phyloP scores from a whole-genome alignment of 1,140 invertebrate genomes.

The Apis cerana region DNA sequence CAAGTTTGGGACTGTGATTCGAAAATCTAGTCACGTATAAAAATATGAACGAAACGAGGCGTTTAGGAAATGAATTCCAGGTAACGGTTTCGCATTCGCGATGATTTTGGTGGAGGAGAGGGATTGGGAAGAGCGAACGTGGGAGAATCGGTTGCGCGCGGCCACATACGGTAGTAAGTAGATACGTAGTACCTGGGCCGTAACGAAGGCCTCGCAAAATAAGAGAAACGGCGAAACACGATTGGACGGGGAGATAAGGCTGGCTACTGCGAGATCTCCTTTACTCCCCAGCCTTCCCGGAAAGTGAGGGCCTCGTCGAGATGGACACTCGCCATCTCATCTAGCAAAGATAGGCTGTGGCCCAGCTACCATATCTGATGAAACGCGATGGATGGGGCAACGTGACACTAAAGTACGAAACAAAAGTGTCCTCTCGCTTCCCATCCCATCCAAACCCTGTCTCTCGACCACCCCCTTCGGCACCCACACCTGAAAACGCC shows the following conservation, averaged over 20 bases:
- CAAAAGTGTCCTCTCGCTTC: constrained; percentile 63
- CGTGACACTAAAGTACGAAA: constrained; percentile 63
- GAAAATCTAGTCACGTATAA: neutral
- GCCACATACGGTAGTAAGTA: constrained; percentile 41
- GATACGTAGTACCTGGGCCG: constrained; percentile 38
- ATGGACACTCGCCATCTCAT: constrained; percentile 70
- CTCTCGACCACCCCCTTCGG: constrained; percentile 40
- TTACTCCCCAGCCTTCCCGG: constrained; percentile 67
- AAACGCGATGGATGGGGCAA: constrained; percentile 65
- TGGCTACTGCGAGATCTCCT: constrained; percentile 68
- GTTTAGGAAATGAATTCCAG: neutral
- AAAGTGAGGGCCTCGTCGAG: constrained; percentile 64
- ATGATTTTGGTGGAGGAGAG: neutral
- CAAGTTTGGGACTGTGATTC: neutral
- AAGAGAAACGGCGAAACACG: constrained; percentile 65
- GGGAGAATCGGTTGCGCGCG: neutral
- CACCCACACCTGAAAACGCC: constrained; percentile 43
- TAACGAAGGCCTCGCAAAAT: constrained; percentile 66
- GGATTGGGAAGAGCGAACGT: neutral
- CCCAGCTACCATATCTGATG: constrained; percentile 72
- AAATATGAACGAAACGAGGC: neutral
- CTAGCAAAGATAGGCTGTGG: constrained; percentile 66
- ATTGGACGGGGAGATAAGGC: constrained; percentile 69
- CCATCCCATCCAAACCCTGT: constrained; percentile 12
- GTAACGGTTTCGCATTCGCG: neutral